Evolutionary conservation across 2,113 vertebrate genomes (phyloP).

Genomic region (Trichechus manatus): DNA sequence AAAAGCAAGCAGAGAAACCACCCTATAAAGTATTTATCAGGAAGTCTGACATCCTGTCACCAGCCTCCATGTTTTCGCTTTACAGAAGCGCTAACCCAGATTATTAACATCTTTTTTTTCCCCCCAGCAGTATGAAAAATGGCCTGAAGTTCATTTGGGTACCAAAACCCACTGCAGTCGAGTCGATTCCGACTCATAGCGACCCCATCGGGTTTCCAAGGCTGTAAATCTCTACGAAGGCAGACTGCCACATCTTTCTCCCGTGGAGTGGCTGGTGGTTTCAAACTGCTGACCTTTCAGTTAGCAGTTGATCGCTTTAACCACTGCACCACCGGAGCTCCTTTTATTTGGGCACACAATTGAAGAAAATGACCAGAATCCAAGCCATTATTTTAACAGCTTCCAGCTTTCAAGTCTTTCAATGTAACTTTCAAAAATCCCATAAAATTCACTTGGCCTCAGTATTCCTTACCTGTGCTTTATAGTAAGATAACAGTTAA

Average conservation of each 20-base stretch:
- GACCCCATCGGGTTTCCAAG: no score
- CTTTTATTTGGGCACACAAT: background rate
- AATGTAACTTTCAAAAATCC: conserved; percentile 13
- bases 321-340: no score
- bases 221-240: no score
- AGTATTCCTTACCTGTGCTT: conserved; percentile 1
- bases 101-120: background rate
- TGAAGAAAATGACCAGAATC: background rate
- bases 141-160: background rate
- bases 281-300: no score
- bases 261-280: no score
- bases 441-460: conserved; percentile 50
- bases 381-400: conserved; percentile 34
- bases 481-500: background rate
- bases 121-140: conserved; percentile 9
- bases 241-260: no score
- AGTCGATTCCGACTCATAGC: no score
- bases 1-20: background rate
- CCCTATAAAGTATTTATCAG: background rate
- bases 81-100: background rate
- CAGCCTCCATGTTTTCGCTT: background rate
- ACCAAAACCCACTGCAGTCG: background rate
- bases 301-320: no score
- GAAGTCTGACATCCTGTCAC: background rate
- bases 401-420: conserved; percentile 33